Conservation (phyloP, 1,140 invertebrate genomes). For the Conus ventricosus region DNA sequence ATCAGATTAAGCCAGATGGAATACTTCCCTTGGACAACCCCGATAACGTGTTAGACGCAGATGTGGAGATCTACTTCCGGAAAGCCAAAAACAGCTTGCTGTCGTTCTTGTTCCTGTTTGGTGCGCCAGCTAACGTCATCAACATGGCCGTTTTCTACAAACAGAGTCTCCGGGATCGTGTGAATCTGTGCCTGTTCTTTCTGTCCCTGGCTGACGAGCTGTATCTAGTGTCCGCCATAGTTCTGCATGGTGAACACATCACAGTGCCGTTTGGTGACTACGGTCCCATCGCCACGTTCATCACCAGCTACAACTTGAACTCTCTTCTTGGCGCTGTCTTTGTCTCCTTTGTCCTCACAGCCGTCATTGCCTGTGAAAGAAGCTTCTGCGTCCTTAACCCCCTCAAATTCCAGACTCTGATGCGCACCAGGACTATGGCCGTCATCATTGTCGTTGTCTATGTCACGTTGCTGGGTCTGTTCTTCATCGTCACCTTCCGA, state of each 20-base stretch:
- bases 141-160: constrained; percentile 21
- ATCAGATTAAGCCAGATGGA: neutral
- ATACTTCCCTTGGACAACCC: neutral
- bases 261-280: no score
- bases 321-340: neutral
- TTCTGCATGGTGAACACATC: neutral
- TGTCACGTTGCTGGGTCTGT: neutral
- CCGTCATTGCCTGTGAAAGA: neutral
- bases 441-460: neutral
- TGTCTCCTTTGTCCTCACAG: neutral
- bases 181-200: constrained; percentile 17
- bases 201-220: neutral
- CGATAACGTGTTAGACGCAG: neutral
- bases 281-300: neutral
- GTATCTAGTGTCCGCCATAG: neutral
- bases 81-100: neutral
- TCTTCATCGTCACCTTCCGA: neutral
- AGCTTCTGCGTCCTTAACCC: neutral
- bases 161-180: constrained; percentile 1
- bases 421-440: neutral
- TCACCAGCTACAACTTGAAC: neutral
- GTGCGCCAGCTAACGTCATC: neutral
- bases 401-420: neutral
- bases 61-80: neutral
- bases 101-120: neutral